These are phyloP conservation scores for Temnothorax ravouxi DNA, from an alignment of 2,888 invertebrate species.

Conservation along the genomic window DNA sequence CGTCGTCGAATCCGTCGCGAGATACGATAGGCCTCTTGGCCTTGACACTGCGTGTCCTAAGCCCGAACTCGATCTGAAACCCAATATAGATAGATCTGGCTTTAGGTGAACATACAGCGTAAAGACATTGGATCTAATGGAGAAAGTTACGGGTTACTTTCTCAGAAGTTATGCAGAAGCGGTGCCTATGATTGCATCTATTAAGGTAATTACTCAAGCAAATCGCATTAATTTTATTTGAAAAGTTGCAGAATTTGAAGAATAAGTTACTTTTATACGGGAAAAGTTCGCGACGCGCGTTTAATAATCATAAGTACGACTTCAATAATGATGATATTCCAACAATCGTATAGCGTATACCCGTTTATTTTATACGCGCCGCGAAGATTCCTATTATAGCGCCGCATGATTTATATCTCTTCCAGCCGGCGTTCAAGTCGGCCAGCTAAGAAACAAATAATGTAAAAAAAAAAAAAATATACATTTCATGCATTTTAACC, in stretches of 20 bases:
- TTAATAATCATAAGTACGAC: neutral
- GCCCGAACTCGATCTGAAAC: slow-evolving; percentile 23
- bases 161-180: neutral
- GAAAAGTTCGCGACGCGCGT: neutral
- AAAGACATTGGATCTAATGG: neutral
- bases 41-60: slow-evolving; percentile 36
- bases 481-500: slow-evolving; percentile 38
- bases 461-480: slow-evolving; percentile 4
- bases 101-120: neutral
- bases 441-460: neutral
- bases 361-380: neutral
- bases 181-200: neutral
- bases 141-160: neutral
- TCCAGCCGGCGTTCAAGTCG: slow-evolving; percentile 10
- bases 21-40: slow-evolving; percentile 23
- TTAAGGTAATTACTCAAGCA: neutral
- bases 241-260: neutral
- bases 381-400: slow-evolving; percentile 36
- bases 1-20: slow-evolving; percentile 18
- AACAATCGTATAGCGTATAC: neutral
- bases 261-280: neutral
- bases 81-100: slow-evolving; percentile 2
- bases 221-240: slow-evolving; percentile 1
- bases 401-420: slow-evolving; percentile 18
- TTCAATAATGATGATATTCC: neutral